Conservation (phyloP, 2,888 invertebrate species). For the Drosophila birchii region DNA sequence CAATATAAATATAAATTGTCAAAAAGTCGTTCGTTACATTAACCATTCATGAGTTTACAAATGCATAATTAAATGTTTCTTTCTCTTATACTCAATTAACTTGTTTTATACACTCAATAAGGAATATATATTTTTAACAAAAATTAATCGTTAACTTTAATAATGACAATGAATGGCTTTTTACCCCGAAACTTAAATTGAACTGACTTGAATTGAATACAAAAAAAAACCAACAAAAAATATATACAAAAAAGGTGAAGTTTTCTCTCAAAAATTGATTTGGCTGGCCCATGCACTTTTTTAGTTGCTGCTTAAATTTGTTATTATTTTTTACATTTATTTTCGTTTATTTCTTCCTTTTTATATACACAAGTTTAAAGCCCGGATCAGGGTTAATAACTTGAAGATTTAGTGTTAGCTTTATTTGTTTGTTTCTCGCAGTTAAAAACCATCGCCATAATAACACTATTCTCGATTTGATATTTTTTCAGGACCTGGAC, state of each 20-base stretch:
- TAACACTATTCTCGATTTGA: slow-evolving; percentile 35
- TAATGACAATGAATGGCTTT: slow-evolving; percentile 77
- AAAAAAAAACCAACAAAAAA: slow-evolving; percentile 39
- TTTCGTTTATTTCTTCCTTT: slow-evolving; percentile 42
- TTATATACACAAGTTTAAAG: slow-evolving; percentile 34
- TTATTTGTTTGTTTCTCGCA: slow-evolving; percentile 63
- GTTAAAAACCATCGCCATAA: not conserved
- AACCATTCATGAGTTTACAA: slow-evolving; percentile 77
- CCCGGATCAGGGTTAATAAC: slow-evolving; percentile 25
- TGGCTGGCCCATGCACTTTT: slow-evolving; percentile 49
- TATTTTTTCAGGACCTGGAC: slow-evolving; percentile 87
- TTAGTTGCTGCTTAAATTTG: slow-evolving; percentile 47
- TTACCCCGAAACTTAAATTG: slow-evolving; percentile 56
- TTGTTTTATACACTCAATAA: slow-evolving; percentile 64
- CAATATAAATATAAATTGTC: slow-evolving; percentile 63
- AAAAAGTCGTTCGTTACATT: slow-evolving; percentile 77
- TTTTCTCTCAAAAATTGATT: slow-evolving; percentile 81
- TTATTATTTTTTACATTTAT: slow-evolving; percentile 46
- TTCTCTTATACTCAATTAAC: slow-evolving; percentile 73
- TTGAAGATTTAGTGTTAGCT: slow-evolving; percentile 65
- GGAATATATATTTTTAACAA: slow-evolving; percentile 63
- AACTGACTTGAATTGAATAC: slow-evolving; percentile 49
- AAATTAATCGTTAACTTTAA: slow-evolving; percentile 74
- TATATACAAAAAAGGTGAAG: slow-evolving; percentile 83
- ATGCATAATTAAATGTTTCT: slow-evolving; percentile 69